Evolutionary conservation across 2,113 vertebrate species (phyloP).

Genomic region (Strix uralensis): DNA sequence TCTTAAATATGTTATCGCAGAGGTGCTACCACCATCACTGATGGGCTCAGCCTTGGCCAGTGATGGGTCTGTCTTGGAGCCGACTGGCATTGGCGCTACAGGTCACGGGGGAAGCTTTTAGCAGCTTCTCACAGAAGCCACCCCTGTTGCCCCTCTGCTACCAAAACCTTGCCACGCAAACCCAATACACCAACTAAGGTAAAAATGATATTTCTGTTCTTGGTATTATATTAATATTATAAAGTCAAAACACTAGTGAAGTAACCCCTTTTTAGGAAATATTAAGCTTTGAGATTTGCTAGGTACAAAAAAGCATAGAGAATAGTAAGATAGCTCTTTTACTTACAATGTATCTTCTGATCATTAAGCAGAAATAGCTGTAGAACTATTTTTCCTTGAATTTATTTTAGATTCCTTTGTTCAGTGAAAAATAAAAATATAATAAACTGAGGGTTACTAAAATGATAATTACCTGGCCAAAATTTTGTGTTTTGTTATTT

Average conservation of each 20-base stretch:
- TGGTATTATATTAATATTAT: background rate
- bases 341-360: background rate
- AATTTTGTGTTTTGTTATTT: background rate
- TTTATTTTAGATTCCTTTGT: background rate
- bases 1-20: no score
- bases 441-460: background rate
- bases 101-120: no score
- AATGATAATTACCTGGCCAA: background rate
- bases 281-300: background rate
- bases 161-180: no score
- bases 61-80: no score
- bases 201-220: background rate
- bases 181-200: background rate
- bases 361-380: background rate
- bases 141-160: no score
- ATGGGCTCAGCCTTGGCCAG: no score
- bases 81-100: no score
- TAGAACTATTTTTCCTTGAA: background rate
- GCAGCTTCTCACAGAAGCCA: no score
- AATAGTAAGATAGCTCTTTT: background rate
- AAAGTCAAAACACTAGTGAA: background rate
- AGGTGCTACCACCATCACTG: no score
- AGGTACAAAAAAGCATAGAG: background rate
- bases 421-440: background rate
- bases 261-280: background rate